Evolutionary conservation across 2,797 vertebrate species (phyloP), one percentile per base, ranked within the genome.

Genomic region (Typhlichthys subterraneus): DNA sequence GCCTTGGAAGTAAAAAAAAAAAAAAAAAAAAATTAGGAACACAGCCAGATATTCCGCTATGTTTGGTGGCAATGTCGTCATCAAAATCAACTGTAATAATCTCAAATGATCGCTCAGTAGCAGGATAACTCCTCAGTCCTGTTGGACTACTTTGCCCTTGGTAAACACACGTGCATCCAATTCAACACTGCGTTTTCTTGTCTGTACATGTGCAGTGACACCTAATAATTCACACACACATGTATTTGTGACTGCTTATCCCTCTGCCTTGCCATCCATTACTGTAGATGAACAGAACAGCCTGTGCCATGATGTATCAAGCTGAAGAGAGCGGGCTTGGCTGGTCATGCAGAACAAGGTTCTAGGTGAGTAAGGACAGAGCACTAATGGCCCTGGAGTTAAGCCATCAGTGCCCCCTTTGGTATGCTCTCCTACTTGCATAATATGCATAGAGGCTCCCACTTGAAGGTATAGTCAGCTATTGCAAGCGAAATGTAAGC

Each of bases 31-130:
- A 62, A 61, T 48, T 2, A 69, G 81, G 76, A 83, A 84, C 74
- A 87, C 85, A 88, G 79, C 56, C 84, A 71, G 72, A 70, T 66
- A 73, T 77, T 79, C 15, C 76, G 81, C 70, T 59, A 75, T 71
- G 46, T 61, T 53, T 57, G 54, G 58, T 67, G 71, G 29, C 61
- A 61, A 59, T 87, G 81, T 87, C 84, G 82, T 85, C 69, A 87
- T 73, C 66, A 76, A 64, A n/a, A 69, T 75, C 45, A 79, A 72
- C 75, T 63, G 63, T 52, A 76, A 72, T 53, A 23, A 51, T 58
- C 54, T 48, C 62, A 55, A 65, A 15, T 50, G 4, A 5, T 53
- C 58, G 72, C 78, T 67, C 74, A 63, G 68, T 73, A 76, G 74
- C 33, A 84, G 85, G 38, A 77, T 55, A 54, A 56, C 60, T 46